Base-by-base conservation (phyloP, 92 coral and sea anemone species). In the Parazoanthus atlanticus region DNA sequence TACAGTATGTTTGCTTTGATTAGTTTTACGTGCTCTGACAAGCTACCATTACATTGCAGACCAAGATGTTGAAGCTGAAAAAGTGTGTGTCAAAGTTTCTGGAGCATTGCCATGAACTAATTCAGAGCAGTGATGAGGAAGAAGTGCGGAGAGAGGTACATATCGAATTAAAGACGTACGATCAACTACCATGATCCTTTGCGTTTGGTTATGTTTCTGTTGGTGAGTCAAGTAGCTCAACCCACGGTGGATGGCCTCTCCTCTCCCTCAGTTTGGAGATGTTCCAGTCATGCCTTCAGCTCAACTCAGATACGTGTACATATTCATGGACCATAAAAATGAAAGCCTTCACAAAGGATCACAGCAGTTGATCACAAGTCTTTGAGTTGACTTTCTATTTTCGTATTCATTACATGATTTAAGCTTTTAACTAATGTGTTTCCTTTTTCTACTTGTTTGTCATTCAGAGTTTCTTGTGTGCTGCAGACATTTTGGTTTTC, bases 391-490 rank as follows among this genome's bases (percentile, higher is more conserved):
- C 19, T 1, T 52, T 52, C 3, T 52, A 0, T 13, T 52, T 52
- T 52, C 3, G 58, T 52, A 52, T 52, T 61, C 28, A 5, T 61
- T 61, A 23, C 69, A 5, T 23, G 69, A 19, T 10, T 61, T 61
- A 61, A 19, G 69, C 26, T 9, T 21, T 0, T 61, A 25, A 61
- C 26, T 61, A 25, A 61, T 6, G 1, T 56, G 25, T 56, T 13
- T 56, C 1, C 67, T 61, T 0, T 25, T 6, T 58, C 8, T 33
- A 23, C 33, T 13, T 69, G 28, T 78, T 75, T 83, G 17, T 29
- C 19, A 86, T 90, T n/a, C 58, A 97, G 99, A 95, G 97, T 8
- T 95, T 95, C 90, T 84, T 90, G 46, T 91, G 95, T 83, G 71
- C 91, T 38, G 90, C 97, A 88, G 99, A 97, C 91, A 70, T 94